These are phyloP conservation scores for Rhagoletis pomonella DNA, from an alignment of 1,140 invertebrate genomes.

Conservation along the genomic window DNA sequence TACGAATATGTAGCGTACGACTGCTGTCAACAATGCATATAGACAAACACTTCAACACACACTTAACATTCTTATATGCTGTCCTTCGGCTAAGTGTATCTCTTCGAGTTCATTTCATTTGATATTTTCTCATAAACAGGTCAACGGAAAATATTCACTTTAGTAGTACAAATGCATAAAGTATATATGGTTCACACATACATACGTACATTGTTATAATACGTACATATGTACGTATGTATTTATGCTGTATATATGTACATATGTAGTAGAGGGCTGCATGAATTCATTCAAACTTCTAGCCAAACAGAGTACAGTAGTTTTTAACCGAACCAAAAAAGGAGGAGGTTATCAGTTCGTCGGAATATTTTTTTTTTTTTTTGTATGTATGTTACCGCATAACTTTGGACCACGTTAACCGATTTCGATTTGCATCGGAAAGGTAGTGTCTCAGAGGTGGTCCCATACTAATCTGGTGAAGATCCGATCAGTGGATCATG, in stretches of 20 bases:
- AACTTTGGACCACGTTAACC: too few relatives aligned
- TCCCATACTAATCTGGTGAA: too few relatives aligned
- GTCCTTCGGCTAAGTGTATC: neutral
- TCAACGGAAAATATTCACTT: constrained; percentile 21
- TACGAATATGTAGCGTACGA: neutral
- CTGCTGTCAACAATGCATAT: neutral
- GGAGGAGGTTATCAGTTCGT: too few relatives aligned
- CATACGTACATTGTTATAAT: neutral
- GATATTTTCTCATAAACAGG: constrained; percentile 14
- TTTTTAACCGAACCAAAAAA: too few relatives aligned
- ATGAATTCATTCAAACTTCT: too few relatives aligned
- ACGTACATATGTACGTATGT: neutral
- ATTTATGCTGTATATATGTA: neutral
- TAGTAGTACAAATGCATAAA: neutral
- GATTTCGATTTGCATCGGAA: too few relatives aligned
- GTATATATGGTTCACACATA: neutral
- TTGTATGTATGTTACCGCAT: too few relatives aligned
- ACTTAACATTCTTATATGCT: neutral
- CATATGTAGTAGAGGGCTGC: too few relatives aligned
- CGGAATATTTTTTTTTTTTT: too few relatives aligned
- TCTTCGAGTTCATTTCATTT: neutral
- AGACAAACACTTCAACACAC: neutral
- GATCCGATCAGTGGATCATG: too few relatives aligned
- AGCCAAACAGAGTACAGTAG: too few relatives aligned
- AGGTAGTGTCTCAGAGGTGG: too few relatives aligned